A percentile compares a stretch with the other conserved stretches of the same genome.
Conservation (phyloP, 2,113 vertebrate species). For the Rhadina sibilatrix region DNA sequence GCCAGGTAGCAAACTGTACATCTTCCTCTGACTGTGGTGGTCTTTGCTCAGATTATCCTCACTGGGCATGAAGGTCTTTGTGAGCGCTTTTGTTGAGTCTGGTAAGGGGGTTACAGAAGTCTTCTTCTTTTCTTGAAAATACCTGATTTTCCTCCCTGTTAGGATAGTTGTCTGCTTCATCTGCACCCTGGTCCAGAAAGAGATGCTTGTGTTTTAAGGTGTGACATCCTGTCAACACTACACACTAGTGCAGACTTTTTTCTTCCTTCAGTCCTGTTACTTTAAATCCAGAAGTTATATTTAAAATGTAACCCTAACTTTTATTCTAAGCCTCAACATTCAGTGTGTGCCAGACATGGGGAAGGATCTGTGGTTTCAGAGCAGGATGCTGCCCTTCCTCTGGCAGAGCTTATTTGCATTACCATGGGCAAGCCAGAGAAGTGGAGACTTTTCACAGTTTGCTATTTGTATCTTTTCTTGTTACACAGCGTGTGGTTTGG, state of each 20-base stretch:
- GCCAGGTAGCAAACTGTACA: background rate
- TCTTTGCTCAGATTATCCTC: background rate
- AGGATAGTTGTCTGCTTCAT: background rate
- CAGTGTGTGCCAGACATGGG: conserved; percentile 2
- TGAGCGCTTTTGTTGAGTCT: background rate
- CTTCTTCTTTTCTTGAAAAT: background rate
- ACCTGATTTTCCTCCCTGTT: background rate
- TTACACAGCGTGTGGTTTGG: background rate
- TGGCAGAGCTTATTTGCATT: conserved; percentile 3
- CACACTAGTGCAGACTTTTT: background rate
- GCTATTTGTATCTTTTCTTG: background rate
- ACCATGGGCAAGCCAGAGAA: background rate
- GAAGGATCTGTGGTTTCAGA: conserved; percentile 43
- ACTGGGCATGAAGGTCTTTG: background rate
- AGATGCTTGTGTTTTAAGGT: background rate
- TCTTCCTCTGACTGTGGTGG: fast-evolving
- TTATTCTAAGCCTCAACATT: background rate
- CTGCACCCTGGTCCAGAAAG: background rate
- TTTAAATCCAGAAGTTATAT: background rate
- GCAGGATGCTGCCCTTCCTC: conserved; percentile 52
- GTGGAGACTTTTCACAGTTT: background rate
- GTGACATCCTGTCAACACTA: background rate
- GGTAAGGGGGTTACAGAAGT: background rate
- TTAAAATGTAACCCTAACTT: conserved; percentile 36
- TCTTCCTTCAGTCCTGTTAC: background rate